A percentile compares a stretch with the other conserved stretches of the same genome.
phyloP scores from a whole-genome alignment of 2,888 invertebrate genomes.

The Hermaeophaga mercurialis region DNA sequence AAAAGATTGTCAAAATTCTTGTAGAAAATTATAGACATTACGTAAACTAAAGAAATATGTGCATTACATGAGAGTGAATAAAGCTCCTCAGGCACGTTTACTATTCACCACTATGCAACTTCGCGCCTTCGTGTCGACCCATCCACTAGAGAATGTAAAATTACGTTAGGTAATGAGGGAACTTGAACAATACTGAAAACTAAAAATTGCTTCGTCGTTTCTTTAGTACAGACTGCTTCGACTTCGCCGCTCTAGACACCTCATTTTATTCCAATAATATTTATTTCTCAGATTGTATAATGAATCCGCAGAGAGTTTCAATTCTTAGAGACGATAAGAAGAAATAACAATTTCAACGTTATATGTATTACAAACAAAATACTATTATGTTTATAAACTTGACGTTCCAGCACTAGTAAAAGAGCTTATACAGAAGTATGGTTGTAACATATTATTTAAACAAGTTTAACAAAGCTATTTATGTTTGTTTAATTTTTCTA shows the following conservation, averaged over 20 bases:
- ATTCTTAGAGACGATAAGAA: too few species aligned
- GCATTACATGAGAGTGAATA: slow-evolving; percentile 26
- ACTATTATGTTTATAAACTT: too few species aligned
- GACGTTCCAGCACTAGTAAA: too few species aligned
- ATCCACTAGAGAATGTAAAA: slow-evolving; percentile 33
- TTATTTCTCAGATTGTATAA: too few species aligned
- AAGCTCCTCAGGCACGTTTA: slow-evolving; percentile 27
- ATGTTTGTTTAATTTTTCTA: too few species aligned
- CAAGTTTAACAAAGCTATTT: too few species aligned
- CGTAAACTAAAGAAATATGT: slow-evolving; percentile 29
- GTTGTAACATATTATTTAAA: too few species aligned
- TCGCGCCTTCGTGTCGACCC: slow-evolving; percentile 21
- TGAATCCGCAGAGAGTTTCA: too few species aligned
- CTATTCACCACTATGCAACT: slow-evolving; percentile 20
- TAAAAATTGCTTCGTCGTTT: slow-evolving; percentile 20
- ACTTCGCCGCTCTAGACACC: slow-evolving; percentile 1
- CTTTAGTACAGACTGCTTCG: neutral
- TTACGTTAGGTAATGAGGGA: slow-evolving; percentile 31
- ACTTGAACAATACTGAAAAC: slow-evolving; percentile 30
- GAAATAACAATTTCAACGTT: too few species aligned
- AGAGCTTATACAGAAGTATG: too few species aligned
- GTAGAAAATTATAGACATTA: slow-evolving; percentile 9
- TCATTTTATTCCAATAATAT: neutral
- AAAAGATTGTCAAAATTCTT: neutral
- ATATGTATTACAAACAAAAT: too few species aligned